These are phyloP conservation scores for Poicephalus gulielmi DNA, from an alignment of 2,113 vertebrate genomes.

Conservation along the genomic window DNA sequence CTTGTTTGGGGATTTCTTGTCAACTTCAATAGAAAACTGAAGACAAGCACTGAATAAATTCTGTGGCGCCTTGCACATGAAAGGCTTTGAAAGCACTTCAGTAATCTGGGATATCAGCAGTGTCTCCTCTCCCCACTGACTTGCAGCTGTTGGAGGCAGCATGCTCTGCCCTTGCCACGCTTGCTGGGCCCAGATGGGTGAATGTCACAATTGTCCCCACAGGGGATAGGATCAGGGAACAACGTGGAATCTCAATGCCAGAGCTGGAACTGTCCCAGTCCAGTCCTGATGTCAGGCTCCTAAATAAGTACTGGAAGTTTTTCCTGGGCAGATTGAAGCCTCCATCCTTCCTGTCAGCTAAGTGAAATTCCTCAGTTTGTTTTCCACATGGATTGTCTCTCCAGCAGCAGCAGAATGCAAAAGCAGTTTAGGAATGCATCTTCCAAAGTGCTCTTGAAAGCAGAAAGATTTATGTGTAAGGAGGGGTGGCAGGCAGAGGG, in stretches of 20 bases:
- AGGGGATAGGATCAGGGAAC: neutral
- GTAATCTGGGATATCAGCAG: slow-evolving; percentile 37
- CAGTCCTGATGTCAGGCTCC: neutral
- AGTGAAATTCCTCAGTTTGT: slow-evolving; percentile 1
- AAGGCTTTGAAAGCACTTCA: slow-evolving; percentile 41
- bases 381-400: neutral
- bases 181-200: slow-evolving; percentile 8
- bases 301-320: neutral
- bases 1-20: slow-evolving; percentile 56
- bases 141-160: neutral
- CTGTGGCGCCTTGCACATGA: neutral
- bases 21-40: slow-evolving; percentile 40
- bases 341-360: neutral
- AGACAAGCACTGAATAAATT: slow-evolving; percentile 54
- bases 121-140: neutral
- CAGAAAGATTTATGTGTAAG: neutral
- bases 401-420: neutral
- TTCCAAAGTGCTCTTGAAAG: slow-evolving; percentile 31
- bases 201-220: neutral
- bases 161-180: neutral
- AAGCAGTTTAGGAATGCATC: slow-evolving; percentile 27
- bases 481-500: neutral
- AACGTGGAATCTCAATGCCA: neutral
- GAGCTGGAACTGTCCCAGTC: neutral
- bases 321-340: neutral